Evolutionary conservation across 2,113 vertebrate species (phyloP).

Genomic region (Tursiops truncatus): DNA sequence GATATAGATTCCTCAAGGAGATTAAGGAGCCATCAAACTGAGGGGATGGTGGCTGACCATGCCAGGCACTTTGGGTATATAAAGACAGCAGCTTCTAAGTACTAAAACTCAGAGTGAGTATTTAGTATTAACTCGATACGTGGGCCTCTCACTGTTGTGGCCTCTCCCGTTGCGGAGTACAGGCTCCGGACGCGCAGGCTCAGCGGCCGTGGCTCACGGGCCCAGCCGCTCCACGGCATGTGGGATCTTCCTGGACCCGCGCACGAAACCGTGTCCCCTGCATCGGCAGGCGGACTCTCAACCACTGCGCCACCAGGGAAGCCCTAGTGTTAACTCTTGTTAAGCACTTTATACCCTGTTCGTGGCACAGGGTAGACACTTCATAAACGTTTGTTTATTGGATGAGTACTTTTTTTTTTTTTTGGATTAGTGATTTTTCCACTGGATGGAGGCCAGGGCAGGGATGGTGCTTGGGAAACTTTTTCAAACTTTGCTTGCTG

Average conservation of each 20-base stretch:
- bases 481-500: constrained; percentile 1
- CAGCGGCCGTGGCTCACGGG: too few species aligned
- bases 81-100: not conserved
- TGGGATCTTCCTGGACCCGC: too few species aligned
- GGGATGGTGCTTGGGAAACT: not conserved
- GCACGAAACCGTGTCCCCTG: too few species aligned
- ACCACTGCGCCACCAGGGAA: too few species aligned
- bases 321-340: not conserved
- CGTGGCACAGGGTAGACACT: not conserved
- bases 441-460: not conserved
- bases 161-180: too few species aligned
- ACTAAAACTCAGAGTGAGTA: not conserved
- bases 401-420: not conserved
- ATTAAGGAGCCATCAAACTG: not conserved
- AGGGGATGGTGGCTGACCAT: not conserved
- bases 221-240: too few species aligned
- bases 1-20: not conserved
- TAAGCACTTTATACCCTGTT: not conserved
- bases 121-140: not conserved
- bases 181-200: too few species aligned
- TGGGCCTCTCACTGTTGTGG: too few species aligned
- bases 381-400: not conserved
- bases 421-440: not conserved
- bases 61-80: not conserved
- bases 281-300: too few species aligned